These are phyloP conservation scores for Drosophila imparisetae DNA, from an alignment of 2,888 invertebrate species.

Conservation along the genomic window DNA sequence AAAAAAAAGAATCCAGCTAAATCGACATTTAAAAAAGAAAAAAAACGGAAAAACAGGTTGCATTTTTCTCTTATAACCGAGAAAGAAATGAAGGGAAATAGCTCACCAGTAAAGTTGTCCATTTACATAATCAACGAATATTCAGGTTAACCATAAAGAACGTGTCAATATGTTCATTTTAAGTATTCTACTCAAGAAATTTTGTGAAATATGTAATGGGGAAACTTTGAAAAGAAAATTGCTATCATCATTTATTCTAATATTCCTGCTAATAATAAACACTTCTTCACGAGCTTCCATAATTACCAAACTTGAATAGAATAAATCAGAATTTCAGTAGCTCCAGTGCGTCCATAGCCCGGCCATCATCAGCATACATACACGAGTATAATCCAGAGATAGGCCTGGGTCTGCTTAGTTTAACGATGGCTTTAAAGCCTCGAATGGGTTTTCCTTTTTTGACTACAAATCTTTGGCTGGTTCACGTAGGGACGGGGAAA, in stretches of 20 bases:
- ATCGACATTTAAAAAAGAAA: conserved; percentile 63
- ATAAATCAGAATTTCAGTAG: conserved; percentile 13
- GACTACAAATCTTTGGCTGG: conserved; percentile 27
- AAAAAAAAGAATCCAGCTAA: conserved; percentile 40
- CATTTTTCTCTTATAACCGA: conserved; percentile 13
- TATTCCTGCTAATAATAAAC: neutral
- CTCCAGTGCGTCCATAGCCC: neutral
- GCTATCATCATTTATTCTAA: neutral
- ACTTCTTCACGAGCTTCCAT: neutral
- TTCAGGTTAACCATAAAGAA: neutral
- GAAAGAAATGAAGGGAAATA: conserved; percentile 5
- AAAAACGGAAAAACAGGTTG: conserved; percentile 23
- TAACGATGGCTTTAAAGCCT: conserved; percentile 48
- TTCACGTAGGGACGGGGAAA: conserved; percentile 15
- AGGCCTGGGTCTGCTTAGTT: conserved; percentile 22
- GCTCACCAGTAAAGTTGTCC: neutral
- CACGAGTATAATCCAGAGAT: neutral
- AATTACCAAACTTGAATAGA: conserved; percentile 19
- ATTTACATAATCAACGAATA: neutral
- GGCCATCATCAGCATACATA: conserved; percentile 11
- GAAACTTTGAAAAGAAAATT: neutral
- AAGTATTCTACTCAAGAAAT: neutral
- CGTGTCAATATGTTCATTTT: neutral
- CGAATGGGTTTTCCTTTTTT: conserved; percentile 29
- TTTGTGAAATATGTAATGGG: neutral